A percentile compares a stretch with the other conserved stretches of the same genome.
phyloP scores from a whole-genome alignment of 2,797 vertebrate species.

The Psittacula derbiana region DNA sequence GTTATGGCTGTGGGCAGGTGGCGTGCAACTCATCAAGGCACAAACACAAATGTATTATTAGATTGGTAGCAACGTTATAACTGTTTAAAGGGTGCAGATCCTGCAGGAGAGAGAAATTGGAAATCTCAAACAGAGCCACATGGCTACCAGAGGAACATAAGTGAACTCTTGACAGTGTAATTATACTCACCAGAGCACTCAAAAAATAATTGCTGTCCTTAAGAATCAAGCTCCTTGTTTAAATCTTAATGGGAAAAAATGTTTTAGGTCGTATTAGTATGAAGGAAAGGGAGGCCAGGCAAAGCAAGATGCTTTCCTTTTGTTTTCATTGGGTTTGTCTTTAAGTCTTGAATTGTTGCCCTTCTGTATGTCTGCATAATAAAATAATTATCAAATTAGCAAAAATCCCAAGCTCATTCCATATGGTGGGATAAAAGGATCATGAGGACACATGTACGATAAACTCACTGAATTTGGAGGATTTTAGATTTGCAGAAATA shows the following conservation, averaged over 20 bases:
- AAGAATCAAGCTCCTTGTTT: constrained; percentile 41
- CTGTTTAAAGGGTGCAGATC: accelerated
- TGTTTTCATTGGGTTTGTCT: not conserved
- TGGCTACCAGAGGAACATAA: not conserved
- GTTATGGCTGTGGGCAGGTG: not conserved
- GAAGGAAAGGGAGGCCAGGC: not conserved
- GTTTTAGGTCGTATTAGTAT: not conserved
- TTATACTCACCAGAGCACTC: not conserved
- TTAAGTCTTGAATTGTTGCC: not conserved
- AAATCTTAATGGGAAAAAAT: not conserved
- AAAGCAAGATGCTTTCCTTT: not conserved
- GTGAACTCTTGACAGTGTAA: constrained; percentile 7
- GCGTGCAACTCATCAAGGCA: not conserved
- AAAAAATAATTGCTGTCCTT: constrained; percentile 26
- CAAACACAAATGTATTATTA: accelerated
- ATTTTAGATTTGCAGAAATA: not conserved
- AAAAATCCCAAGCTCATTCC: not conserved
- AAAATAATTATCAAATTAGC: not conserved
- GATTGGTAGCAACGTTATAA: not conserved
- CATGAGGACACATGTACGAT: accelerated
- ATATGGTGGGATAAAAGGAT: not conserved
- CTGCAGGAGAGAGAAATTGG: not conserved
- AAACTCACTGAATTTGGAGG: not conserved
- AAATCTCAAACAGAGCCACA: not conserved
- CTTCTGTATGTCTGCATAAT: not conserved